A percentile compares a stretch with the other conserved stretches of the same genome.
Conservation (phyloP, 2,113 vertebrate genomes). For the Corvus moneduloides region DNA sequence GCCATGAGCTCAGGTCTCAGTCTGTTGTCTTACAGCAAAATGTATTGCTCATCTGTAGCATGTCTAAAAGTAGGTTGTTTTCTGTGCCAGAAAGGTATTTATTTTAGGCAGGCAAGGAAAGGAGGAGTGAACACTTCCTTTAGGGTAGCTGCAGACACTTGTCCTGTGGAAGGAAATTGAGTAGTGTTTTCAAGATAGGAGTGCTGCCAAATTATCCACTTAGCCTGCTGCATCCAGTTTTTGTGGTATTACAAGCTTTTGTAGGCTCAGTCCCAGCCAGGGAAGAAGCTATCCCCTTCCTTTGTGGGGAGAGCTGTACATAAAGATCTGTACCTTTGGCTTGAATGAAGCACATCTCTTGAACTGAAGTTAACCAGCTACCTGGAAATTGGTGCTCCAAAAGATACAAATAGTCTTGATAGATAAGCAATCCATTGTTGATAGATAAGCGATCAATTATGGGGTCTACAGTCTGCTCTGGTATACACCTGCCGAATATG, state of each 20-base stretch:
- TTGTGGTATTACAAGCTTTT: background rate
- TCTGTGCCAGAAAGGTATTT: background rate
- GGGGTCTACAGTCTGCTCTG: background rate
- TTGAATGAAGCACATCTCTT: background rate
- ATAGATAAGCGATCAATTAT: background rate
- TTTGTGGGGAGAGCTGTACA: accelerated
- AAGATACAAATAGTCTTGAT: background rate
- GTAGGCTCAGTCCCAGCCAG: background rate
- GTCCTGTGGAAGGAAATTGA: background rate
- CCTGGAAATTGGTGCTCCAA: background rate
- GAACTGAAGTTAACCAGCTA: background rate
- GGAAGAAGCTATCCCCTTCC: background rate
- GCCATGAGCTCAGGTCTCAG: background rate
- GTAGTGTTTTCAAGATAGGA: background rate
- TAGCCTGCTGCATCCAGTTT: background rate
- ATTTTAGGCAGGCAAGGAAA: background rate
- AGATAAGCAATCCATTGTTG: accelerated
- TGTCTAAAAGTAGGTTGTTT: background rate
- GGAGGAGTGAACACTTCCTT: background rate
- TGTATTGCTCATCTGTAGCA: background rate
- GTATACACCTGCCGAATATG: accelerated
- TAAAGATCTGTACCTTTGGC: background rate
- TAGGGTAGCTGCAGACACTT: background rate
- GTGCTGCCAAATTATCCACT: background rate
- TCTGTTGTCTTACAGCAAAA: background rate